A percentile compares a stretch with the other conserved stretches of the same genome.
Evolutionary conservation across 2,888 invertebrate species (phyloP).

Genomic region (Phyto melanocephala): DNA sequence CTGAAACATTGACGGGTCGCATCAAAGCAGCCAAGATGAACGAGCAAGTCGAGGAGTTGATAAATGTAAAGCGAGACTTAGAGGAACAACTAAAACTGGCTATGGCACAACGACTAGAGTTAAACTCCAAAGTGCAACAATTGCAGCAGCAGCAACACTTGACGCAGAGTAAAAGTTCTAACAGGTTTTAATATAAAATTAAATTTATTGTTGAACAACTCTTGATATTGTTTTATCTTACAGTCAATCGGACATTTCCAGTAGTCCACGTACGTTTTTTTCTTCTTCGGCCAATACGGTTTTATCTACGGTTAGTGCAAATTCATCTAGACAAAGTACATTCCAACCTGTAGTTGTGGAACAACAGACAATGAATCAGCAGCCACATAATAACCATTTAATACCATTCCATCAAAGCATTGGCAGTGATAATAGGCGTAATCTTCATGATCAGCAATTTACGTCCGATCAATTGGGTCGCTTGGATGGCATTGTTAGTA

Average conservation of each 20-base stretch:
- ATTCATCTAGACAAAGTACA: constrained; percentile 68
- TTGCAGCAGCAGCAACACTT: constrained; percentile 77
- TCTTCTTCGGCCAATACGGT: constrained; percentile 76
- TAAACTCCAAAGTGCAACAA: constrained; percentile 81
- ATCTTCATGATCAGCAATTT: constrained; percentile 66
- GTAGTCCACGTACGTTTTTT: constrained; percentile 75
- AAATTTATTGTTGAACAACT: not conserved
- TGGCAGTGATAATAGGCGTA: constrained; percentile 73
- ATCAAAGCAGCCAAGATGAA: constrained; percentile 84
- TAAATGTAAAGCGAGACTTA: constrained; percentile 81
- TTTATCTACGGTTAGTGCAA: constrained; percentile 72
- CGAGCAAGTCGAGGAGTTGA: constrained; percentile 82
- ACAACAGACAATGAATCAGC: constrained; percentile 66
- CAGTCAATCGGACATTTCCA: constrained; percentile 76
- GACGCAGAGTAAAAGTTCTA: constrained; percentile 75
- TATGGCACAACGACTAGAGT: constrained; percentile 81
- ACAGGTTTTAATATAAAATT: constrained; percentile 72
- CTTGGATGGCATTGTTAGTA: constrained; percentile 85
- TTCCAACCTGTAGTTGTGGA: constrained; percentile 72
- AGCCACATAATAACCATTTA: constrained; percentile 54
- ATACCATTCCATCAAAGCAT: constrained; percentile 75
- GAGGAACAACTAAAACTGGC: constrained; percentile 82
- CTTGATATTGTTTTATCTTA: constrained; percentile 33
- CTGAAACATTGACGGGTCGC: constrained; percentile 84
- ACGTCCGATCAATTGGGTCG: constrained; percentile 80